These are phyloP conservation scores for Cephus runcator DNA, from an alignment of 2,888 invertebrate species.

Conservation along the genomic window DNA sequence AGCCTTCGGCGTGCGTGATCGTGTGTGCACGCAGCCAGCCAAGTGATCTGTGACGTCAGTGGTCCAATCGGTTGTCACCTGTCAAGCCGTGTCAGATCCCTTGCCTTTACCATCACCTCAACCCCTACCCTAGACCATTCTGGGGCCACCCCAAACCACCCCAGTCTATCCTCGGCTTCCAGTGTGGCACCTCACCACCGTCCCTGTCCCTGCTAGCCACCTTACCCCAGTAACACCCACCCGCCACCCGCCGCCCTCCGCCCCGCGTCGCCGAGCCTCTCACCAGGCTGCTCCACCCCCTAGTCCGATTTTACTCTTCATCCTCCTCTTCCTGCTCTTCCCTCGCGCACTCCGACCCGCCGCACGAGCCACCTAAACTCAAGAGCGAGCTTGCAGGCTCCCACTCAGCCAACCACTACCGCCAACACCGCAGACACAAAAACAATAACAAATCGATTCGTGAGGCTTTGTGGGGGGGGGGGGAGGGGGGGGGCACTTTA, in stretches of 20 bases:
- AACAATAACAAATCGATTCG: constrained; percentile 65
- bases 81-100: constrained; percentile 50
- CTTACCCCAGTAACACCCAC: background rate
- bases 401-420: constrained; percentile 39
- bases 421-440: constrained; percentile 60
- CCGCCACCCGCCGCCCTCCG: background rate
- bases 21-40: constrained; percentile 39
- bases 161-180: background rate
- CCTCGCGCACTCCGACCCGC: constrained; percentile 26
- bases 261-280: background rate
- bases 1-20: constrained; percentile 25
- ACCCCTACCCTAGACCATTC: constrained; percentile 4
- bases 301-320: background rate
- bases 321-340: constrained; percentile 26
- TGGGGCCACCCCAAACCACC: constrained; percentile 3
- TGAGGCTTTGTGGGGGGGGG: constrained; percentile 52
- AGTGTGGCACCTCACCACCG: background rate
- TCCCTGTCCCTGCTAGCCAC: too few relatives aligned
- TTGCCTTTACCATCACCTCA: constrained; percentile 34
- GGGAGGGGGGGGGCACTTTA: constrained; percentile 51
- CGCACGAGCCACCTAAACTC: constrained; percentile 25
- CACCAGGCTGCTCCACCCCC: too few relatives aligned
- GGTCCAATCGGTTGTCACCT: constrained; percentile 60
- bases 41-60: constrained; percentile 61
- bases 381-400: constrained; percentile 1